Evolutionary conservation across 2,888 invertebrate genomes (phyloP).

Genomic region (Lymantria dispar): DNA sequence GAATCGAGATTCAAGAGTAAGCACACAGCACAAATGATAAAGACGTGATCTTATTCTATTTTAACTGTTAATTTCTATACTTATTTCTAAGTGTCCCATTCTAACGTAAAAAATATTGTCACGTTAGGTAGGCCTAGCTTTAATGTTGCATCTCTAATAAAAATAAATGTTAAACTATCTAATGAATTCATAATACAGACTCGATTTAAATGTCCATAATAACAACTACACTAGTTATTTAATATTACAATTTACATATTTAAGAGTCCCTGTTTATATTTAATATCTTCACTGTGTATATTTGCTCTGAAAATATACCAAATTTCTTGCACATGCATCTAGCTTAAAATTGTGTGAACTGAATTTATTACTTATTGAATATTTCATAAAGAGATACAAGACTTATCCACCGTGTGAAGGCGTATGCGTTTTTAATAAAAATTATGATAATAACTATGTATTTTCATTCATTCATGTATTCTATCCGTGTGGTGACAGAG

Average conservation of each 20-base stretch:
- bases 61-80: too few relatives aligned
- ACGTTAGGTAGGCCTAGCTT: too few relatives aligned
- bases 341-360: slow-evolving; percentile 25
- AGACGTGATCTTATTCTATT: too few relatives aligned
- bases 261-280: neutral
- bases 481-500: too few relatives aligned
- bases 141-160: too few relatives aligned
- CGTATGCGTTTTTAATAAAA: slow-evolving; percentile 64
- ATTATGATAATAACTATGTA: slow-evolving; percentile 24
- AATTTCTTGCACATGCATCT: slow-evolving; percentile 27
- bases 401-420: slow-evolving; percentile 70
- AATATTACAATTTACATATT: neutral
- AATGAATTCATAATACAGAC: too few relatives aligned
- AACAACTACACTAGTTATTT: neutral
- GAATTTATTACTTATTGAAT: slow-evolving; percentile 26
- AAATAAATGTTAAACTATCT: too few relatives aligned
- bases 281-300: slow-evolving; percentile 12
- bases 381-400: slow-evolving; percentile 71
- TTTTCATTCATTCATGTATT: neutral
- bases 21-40: too few relatives aligned
- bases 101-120: too few relatives aligned
- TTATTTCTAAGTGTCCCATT: too few relatives aligned
- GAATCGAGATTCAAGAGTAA: too few relatives aligned
- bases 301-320: slow-evolving; percentile 15
- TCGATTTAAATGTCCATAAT: too few relatives aligned